These are phyloP conservation scores for Chionodraco myersi DNA, from an alignment of 2,113 vertebrate species.

Conservation along the genomic window DNA sequence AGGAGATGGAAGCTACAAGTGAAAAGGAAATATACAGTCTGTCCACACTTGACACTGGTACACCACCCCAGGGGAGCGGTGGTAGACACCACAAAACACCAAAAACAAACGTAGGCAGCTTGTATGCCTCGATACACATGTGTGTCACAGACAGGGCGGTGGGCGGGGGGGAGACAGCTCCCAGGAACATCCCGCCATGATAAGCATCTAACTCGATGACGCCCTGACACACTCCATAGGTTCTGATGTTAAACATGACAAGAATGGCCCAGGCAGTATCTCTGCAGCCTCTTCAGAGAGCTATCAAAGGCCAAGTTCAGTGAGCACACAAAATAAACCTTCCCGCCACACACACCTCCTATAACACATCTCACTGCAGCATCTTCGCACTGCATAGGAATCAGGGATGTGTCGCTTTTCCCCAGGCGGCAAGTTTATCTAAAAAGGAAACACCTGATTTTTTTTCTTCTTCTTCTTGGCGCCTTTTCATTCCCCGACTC, in stretches of 20 bases:
- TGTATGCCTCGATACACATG: slow-evolving; percentile 19
- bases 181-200: slow-evolving; percentile 46
- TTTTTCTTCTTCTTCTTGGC: slow-evolving; percentile 44
- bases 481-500: slow-evolving; percentile 68
- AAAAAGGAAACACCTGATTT: slow-evolving; percentile 77
- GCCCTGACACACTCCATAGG: slow-evolving; percentile 67
- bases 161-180: slow-evolving; percentile 49
- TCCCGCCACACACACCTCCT: slow-evolving; percentile 34
- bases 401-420: slow-evolving; percentile 75
- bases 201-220: slow-evolving; percentile 66
- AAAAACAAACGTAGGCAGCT: slow-evolving; percentile 34
- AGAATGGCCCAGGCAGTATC: slow-evolving; percentile 70
- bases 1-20: slow-evolving; percentile 17
- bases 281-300: slow-evolving; percentile 60
- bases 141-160: slow-evolving; percentile 11
- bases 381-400: slow-evolving; percentile 75
- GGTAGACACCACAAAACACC: slow-evolving; percentile 51
- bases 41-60: slow-evolving; percentile 21
- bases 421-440: slow-evolving; percentile 78
- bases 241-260: slow-evolving; percentile 72
- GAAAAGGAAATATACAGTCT: slow-evolving; percentile 23
- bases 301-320: slow-evolving; percentile 76
- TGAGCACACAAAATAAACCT: slow-evolving; percentile 56
- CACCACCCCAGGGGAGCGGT: slow-evolving; percentile 34
- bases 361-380: slow-evolving; percentile 60